Base-by-base conservation (phyloP, 1,140 invertebrate species). In the Temnothorax curvispinosus region DNA sequence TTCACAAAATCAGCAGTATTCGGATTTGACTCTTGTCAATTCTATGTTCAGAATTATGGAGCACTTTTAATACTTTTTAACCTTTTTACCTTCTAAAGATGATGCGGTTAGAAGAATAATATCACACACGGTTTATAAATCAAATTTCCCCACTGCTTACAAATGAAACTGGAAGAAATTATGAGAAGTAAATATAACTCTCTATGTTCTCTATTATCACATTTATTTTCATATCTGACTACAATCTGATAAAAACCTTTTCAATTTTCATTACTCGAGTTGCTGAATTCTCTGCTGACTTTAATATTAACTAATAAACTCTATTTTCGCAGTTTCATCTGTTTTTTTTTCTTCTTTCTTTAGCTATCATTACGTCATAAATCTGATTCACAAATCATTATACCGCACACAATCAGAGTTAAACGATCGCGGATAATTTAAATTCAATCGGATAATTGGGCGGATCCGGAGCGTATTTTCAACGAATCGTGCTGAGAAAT, bases 401-500 rank as follows among this genome's bases (percentile, higher is more conserved):
- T 21, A 58, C 15, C 65, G 27, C 11, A 27, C 27, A 27, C 27
- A 60, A 60, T 84, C 69, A 9, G 13, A 50, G 38, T 62, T 32
- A 60, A 74, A 6, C 3, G 52, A 74, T 38, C 41, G n/a, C 27
- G 18, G 35, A 35, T 35, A 15, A 84, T 84, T 75, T 60, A 27
- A 50, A 50, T 35, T 82, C 3, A 74, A 74, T 82, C 8, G 18
- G 11, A 35, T n/a, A 35, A 75, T 60, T 54, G 54, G 5, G 3
- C n/a, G 11, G n/a, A 82, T 47, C 47, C 80, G 27, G 27, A 74
- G 11, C 13, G 32, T 60, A 74, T 62, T 60, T 44, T 75, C 32
- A 35, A 82, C 65, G 21, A 77, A 35, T 58, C 13, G 21, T 67
- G 7, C 52, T 21, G 78, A 41, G 21, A 47, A 58, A 72, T 6